Conservation (phyloP, 2,797 vertebrate species). For the Neomorphus geoffroyi region DNA sequence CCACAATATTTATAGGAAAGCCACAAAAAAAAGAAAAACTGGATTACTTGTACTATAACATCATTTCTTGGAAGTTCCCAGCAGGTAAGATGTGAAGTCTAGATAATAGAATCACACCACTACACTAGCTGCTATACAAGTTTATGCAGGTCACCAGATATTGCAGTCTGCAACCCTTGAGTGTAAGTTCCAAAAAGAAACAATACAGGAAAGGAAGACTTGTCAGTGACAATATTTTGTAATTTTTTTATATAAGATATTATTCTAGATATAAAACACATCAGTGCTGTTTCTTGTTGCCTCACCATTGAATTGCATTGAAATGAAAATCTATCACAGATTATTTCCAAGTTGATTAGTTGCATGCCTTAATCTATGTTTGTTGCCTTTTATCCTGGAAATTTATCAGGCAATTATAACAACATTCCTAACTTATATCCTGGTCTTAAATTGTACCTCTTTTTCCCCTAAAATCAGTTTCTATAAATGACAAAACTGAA, state of each 20-base stretch:
- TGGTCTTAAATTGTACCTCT: neutral
- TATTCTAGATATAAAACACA: neutral
- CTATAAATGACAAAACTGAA: neutral
- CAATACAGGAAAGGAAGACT: neutral
- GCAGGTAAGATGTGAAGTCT: slow-evolving; percentile 53
- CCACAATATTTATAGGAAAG: neutral
- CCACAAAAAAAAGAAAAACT: neutral
- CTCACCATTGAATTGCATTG: neutral
- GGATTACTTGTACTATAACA: slow-evolving; percentile 1
- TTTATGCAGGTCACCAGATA: slow-evolving; percentile 57
- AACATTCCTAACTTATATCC: neutral
- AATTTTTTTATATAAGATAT: neutral
- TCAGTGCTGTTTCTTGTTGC: neutral
- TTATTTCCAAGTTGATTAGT: neutral
- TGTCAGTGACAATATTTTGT: neutral
- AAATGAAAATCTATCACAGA: neutral
- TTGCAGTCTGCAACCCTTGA: neutral
- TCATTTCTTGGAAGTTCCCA: slow-evolving; percentile 41
- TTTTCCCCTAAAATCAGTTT: neutral
- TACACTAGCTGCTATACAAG: slow-evolving; percentile 15
- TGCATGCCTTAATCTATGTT: neutral
- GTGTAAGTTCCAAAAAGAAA: slow-evolving; percentile 18
- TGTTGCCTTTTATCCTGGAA: neutral
- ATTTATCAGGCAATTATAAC: neutral
- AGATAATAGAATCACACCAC: slow-evolving; percentile 57